phyloP scores from a whole-genome alignment of 2,113 vertebrate species.

The Gallinago undulata region DNA sequence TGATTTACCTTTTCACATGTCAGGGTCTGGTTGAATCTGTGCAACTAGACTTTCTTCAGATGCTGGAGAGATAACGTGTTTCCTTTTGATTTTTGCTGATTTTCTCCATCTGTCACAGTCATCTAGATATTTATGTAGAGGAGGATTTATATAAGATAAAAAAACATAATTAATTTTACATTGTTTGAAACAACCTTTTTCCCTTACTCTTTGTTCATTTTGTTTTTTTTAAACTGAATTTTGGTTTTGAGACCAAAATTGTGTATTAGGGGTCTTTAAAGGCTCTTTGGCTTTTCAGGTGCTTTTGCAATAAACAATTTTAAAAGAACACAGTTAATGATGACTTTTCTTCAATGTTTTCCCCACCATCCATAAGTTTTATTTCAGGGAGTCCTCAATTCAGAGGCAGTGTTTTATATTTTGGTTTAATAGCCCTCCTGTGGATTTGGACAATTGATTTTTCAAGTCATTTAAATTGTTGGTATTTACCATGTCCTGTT shows the following conservation, averaged over 20 bases:
- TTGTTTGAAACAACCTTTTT: not conserved
- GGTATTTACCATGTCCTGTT: not conserved
- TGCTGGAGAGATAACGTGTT: not conserved
- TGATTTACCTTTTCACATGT: not conserved
- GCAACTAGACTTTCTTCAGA: not conserved
- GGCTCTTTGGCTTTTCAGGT: not conserved
- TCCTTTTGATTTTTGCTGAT: not conserved
- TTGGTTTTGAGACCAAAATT: not conserved
- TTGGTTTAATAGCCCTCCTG: not conserved
- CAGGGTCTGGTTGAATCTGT: not conserved
- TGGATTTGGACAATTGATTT: not conserved
- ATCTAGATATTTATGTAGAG: not conserved
- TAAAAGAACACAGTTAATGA: not conserved
- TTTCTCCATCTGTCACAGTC: not conserved
- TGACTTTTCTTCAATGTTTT: not conserved
- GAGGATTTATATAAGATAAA: not conserved
- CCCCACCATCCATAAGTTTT: accelerated
- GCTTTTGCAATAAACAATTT: not conserved
- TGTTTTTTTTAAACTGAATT: not conserved
- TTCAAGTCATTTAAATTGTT: not conserved
- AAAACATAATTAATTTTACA: not conserved
- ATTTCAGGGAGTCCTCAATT: not conserved
- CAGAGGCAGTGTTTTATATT: not conserved
- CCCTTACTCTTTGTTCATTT: not conserved
- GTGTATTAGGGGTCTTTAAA: not conserved